These are phyloP conservation scores for Ormia ochracea DNA, from an alignment of 2,888 invertebrate species.

Conservation along the genomic window DNA sequence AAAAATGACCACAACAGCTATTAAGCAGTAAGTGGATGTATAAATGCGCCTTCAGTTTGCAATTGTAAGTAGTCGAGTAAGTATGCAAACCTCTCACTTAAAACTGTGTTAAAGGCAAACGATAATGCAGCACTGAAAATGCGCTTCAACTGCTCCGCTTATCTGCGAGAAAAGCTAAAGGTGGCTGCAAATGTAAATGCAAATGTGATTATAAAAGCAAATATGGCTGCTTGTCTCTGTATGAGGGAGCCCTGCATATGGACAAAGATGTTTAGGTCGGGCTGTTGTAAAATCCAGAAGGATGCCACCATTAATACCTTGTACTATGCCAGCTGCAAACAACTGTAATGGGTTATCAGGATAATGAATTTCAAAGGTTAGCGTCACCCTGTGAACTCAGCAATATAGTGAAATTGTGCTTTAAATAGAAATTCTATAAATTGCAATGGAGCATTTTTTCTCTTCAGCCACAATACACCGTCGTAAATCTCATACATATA, in stretches of 20 bases:
- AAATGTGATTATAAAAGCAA: not conserved
- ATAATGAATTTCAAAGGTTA: conserved; percentile 31
- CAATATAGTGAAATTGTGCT: no score
- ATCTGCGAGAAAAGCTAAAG: not conserved
- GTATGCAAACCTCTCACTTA: conserved; percentile 38
- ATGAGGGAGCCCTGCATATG: not conserved
- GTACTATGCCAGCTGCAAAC: not conserved
- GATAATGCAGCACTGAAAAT: conserved; percentile 33
- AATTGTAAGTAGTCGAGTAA: conserved; percentile 11
- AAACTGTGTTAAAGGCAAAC: conserved; percentile 3
- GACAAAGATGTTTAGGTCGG: not conserved
- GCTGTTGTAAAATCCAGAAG: not conserved
- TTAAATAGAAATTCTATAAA: no score
- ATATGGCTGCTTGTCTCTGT: not conserved
- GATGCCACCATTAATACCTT: not conserved
- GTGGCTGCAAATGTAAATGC: not conserved
- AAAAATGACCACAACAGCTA: conserved; percentile 60
- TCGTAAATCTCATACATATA: no score
- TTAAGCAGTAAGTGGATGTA: conserved; percentile 34
- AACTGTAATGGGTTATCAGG: conserved; percentile 19
- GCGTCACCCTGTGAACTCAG: no score
- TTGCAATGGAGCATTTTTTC: no score
- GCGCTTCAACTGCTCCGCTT: conserved; percentile 42
- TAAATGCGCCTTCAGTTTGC: conserved; percentile 6
- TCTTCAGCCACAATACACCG: no score